phyloP scores from a whole-genome alignment of 2,113 vertebrate species.

The Paratilapia polleni region DNA sequence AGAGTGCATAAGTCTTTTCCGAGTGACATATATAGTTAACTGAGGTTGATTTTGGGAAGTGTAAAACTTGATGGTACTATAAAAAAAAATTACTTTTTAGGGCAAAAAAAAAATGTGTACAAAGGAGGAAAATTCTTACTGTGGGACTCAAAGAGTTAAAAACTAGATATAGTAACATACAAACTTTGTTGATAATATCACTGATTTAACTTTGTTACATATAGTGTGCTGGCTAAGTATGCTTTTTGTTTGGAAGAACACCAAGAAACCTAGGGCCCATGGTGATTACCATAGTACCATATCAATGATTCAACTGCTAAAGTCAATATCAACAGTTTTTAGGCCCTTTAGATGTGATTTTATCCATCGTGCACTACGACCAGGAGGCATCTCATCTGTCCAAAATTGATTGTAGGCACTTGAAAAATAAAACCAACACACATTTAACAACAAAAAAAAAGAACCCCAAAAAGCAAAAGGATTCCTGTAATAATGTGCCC shows the following conservation, averaged over 20 bases:
- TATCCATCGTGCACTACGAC: neutral
- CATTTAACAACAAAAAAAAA: too few relatives aligned
- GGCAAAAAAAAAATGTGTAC: too few relatives aligned
- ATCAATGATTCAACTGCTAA: neutral
- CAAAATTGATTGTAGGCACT: neutral
- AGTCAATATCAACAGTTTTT: too few relatives aligned
- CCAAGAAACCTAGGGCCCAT: neutral
- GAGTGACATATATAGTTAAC: neutral
- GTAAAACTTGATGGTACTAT: neutral
- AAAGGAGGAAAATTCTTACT: too few relatives aligned
- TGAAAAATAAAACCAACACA: neutral
- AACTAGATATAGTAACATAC: too few relatives aligned
- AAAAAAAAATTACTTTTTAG: neutral
- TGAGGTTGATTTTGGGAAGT: neutral
- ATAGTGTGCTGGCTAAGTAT: too few relatives aligned
- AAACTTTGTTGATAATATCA: neutral
- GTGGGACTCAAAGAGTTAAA: too few relatives aligned
- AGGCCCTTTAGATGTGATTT: accelerated
- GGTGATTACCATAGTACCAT: too few relatives aligned
- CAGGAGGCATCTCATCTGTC: neutral
- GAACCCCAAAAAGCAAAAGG: neutral
- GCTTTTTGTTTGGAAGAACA: neutral
- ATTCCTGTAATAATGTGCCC: neutral
- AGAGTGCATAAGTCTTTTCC: neutral
- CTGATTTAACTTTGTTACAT: neutral